Evolutionary conservation across 2,113 vertebrate species (phyloP), one percentile per base, ranked within the genome.

Genomic region (Falco punctatus): DNA sequence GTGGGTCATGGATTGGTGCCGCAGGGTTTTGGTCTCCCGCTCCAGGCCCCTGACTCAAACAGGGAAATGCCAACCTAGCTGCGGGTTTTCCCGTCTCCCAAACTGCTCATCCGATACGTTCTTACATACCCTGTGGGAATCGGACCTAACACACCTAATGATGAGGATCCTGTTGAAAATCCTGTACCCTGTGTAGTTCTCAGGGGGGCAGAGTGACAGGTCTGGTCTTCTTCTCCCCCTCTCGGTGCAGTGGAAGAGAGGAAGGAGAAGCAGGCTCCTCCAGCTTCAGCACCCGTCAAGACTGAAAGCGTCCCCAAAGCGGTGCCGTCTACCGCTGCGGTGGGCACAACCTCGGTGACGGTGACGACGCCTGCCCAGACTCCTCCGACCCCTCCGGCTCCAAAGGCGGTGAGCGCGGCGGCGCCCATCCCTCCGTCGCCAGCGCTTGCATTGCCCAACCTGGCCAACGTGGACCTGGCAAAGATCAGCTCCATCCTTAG

Each of bases 401-500:
- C 98, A 0, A 98, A 98, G 88, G 96, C 74, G 11, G 88, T 64
- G n/a, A 97, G 72, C 10, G 17, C 97, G 0, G 90, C 85, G 12
- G 90, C 85, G 12, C 95, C 97, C 4, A 44, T 97, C 38, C 58
- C 98, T 13, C 89, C 97, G 0, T 79, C 98, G 0, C 97, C 98
- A 0, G 78, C 97, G 0, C 79, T 98, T 8, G 97, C 97, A 7
- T 73, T 99, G 96, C 99, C 99, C 69, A 99, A 99, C 96, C 97
- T 99, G 94, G 99, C 99, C 84, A 99, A 99, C 26, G 99, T 99
- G 95, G 99, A 99, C 97, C 97, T 99, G 94, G 99, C 99, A 38
- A 99, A 99, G 97, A 99, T 99, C 98, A 99, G 99, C 97, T 99
- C 99, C 90, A 99, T 99, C 70, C 98, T 99, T 22, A 99, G 98